These are phyloP conservation scores for Phyllopteryx taeniolatus DNA, from an alignment of 2,113 vertebrate species.

Conservation along the genomic window DNA sequence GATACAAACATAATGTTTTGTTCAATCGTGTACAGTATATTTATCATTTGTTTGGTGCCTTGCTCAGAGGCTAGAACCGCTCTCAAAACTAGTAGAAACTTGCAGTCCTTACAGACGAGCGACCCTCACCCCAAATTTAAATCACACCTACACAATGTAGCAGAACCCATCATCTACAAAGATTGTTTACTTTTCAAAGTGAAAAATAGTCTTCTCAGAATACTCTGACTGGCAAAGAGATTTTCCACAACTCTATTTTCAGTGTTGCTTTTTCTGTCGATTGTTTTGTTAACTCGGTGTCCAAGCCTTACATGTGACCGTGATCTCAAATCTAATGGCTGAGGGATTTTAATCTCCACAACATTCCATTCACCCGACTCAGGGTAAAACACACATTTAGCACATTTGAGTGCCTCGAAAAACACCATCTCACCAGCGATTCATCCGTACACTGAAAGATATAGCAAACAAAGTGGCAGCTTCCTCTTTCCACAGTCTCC, in stretches of 20 bases:
- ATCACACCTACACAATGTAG: background rate
- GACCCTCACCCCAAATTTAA: background rate
- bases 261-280: background rate
- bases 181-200: background rate
- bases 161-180: background rate
- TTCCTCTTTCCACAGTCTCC: slow-evolving; percentile 83
- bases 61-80: too few relatives aligned
- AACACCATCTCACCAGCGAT: slow-evolving; percentile 83
- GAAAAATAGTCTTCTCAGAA: background rate
- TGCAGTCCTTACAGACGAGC: background rate
- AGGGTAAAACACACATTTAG: slow-evolving; percentile 11
- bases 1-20: too few relatives aligned
- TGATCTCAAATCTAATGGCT: background rate
- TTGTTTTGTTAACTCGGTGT: background rate
- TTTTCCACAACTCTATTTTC: background rate
- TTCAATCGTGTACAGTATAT: background rate
- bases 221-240: background rate
- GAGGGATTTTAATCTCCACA: background rate
- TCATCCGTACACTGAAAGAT: slow-evolving; percentile 95
- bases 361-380: slow-evolving; percentile 25
- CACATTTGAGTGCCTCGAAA: background rate
- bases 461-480: slow-evolving; percentile 92
- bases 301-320: background rate
- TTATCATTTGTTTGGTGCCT: too few relatives aligned
- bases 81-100: too few relatives aligned